Evolutionary conservation across 2,888 invertebrate species (phyloP), one percentile per base, ranked within the genome.

Genomic region (Ochropleura plecta): DNA sequence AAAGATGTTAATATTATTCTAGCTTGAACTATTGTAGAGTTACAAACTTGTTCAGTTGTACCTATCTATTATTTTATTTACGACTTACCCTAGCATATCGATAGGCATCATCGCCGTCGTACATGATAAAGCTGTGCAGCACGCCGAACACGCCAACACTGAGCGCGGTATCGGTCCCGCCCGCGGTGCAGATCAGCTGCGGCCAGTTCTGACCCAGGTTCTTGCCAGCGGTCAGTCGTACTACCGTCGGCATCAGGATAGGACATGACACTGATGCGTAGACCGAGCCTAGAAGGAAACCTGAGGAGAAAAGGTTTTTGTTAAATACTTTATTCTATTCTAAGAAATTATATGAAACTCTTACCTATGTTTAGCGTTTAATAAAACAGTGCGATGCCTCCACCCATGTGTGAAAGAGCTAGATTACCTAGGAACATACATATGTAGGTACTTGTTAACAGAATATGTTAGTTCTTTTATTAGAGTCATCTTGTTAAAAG

Each of bases 91-190:
- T 95, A 49, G 90, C 79, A 78, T 93, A 95, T n/a, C 91, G 90
- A 79, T 95, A 95, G 0, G 86, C 82, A 16, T 94, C 92, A 70
- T 90, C 85, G 1, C 90, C 90, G 18, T 94, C 91, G 71, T 90
- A 87, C 83, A 95, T 94, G 78, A 95, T 92, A 67, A 91, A 94
- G 83, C 92, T 94, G 82, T 89, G 91, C 30, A 95, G 88, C 49
- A 95, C 87, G 9, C 96, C 96, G 76, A 92, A 96, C n/a, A 94
- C 90, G 20, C 95, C 96, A 20, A 96, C 96, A 81, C 96, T 96
- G 57, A 96, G 93, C 0, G 94, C 93, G 0, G 95, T 95, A 84
- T 96, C 96, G 3, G 91, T 87, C 12, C 96, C 96, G 0, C 95
- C 94, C 0, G 96, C 92, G 0, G 95, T 95, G 82, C 93, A 93